Base-by-base conservation (phyloP, 2,888 invertebrate genomes). In the Pinctada fucata region DNA sequence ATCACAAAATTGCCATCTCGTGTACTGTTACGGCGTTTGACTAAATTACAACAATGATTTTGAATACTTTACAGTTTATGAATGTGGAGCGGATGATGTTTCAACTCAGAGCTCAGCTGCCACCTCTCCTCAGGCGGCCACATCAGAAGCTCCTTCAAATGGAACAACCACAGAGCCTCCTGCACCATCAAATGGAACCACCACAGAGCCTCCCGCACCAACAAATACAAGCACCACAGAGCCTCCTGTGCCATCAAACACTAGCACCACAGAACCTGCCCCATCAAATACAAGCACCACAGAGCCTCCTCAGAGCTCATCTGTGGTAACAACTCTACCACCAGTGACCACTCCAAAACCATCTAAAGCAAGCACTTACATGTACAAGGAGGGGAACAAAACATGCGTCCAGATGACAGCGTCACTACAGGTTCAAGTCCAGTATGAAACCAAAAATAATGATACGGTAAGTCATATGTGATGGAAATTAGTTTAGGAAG, bases 321-420 rank as follows among this genome's bases (percentile, higher is more conserved):
- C 63, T 13, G 64, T 16, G 8, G 63, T 73, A 4, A 58, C 66
- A 64, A 68, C 76, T 47, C 45, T 31, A 64, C 45, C 51, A n/a
- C 31, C 78, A 69, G 48, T 16, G 49, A 3, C 76, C 3, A 76
- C 45, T 3, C 63, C 72, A 45, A 66, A 76, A 63, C 71, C 68
- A 3, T 66, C 74, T 4, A 5, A 4, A 50, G 63, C 78, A 10
- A 63, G 49, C 16, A 49, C 63, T 6, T 75, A 72, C 8, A 16
- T 45, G 13, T 70, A 66, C 16, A 66, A 0, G 16, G 66, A 31
- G 13, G 16, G 31, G 45, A 6, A 3, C 4, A 66, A 16, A 10
- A 64, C 68, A 3, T 79, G 79, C 67, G 49, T 79, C 51, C 71
- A 69, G 16, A 68, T 79, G 66, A 69, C 49, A 47, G 79, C 71